phyloP scores from a whole-genome alignment of 2,797 vertebrate species.

The Lepilemur ruficaudatus region DNA sequence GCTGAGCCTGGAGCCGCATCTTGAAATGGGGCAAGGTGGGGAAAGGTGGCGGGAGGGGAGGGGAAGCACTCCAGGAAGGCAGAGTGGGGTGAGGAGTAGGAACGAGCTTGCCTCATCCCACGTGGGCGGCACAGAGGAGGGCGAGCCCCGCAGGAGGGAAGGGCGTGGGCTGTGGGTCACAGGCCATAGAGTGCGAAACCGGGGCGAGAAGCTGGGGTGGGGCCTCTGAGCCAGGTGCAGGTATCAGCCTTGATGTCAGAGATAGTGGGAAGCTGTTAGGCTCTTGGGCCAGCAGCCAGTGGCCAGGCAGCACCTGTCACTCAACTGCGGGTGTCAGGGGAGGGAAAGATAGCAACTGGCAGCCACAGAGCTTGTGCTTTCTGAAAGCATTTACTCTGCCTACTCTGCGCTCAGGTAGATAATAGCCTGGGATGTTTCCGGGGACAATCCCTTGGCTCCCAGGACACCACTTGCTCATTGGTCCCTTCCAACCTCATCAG shows the following conservation, averaged over 20 bases:
- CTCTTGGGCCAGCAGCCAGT: background rate
- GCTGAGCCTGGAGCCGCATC: background rate
- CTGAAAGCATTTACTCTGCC: background rate
- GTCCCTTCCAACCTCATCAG: background rate
- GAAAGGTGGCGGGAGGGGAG: background rate
- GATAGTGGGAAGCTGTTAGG: background rate
- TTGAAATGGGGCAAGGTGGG: background rate
- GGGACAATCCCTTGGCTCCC: background rate
- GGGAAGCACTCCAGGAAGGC: background rate
- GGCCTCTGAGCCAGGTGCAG: background rate
- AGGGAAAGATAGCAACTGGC: background rate
- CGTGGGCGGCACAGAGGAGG: background rate
- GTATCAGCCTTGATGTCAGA: slow-evolving; percentile 46
- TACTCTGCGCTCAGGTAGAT: background rate
- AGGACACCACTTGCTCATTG: background rate
- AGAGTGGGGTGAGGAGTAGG: background rate
- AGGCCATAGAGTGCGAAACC: background rate
- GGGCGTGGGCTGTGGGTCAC: background rate
- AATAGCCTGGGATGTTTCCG: background rate
- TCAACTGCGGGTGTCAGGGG: too few species aligned
- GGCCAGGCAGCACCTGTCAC: background rate
- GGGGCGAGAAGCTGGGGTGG: background rate
- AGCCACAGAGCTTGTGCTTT: background rate
- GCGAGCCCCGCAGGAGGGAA: background rate
- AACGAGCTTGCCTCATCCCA: slow-evolving; percentile 30